Percentiles rank a stretch among this genome's conserved stretches.
phyloP scores from a whole-genome alignment of 2,888 invertebrate species.

The Fragum sueziense region DNA sequence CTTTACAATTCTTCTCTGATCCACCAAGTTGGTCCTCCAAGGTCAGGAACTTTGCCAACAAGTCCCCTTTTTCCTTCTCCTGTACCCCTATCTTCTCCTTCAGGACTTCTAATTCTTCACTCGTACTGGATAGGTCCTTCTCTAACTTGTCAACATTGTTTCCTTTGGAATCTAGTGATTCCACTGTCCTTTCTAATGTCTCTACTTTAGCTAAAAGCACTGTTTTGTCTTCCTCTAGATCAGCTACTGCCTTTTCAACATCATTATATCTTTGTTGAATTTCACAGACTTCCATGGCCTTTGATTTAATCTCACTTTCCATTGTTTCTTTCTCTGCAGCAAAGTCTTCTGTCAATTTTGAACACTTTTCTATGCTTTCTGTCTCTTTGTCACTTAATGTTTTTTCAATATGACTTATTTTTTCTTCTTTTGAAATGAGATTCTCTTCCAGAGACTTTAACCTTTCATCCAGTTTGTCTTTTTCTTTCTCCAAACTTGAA shows the following conservation, averaged over 20 bases:
- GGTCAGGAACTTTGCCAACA: conserved; percentile 62
- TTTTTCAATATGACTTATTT: neutral
- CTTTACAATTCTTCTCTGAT: conserved; percentile 42
- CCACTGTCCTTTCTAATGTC: conserved; percentile 27
- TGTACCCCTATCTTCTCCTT: conserved; percentile 59
- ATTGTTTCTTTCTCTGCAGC: conserved; percentile 19
- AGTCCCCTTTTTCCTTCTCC: conserved; percentile 67
- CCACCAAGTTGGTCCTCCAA: conserved; percentile 64
- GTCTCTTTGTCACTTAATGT: neutral
- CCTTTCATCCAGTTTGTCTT: conserved; percentile 41
- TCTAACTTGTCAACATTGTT: conserved; percentile 37
- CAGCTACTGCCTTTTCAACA: conserved; percentile 31
- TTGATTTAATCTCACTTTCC: conserved; percentile 27
- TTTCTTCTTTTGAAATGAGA: neutral
- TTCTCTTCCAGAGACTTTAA: neutral
- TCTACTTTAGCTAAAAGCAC: conserved; percentile 45
- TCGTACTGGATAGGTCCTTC: conserved; percentile 42
- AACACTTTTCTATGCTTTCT: neutral
- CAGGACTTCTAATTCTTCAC: conserved; percentile 50
- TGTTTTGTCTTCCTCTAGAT: conserved; percentile 44
- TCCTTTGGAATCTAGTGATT: conserved; percentile 31
- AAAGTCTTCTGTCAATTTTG: neutral
- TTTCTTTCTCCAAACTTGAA: conserved; percentile 60
- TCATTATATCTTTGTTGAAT: conserved; percentile 46
- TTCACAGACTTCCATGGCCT: conserved; percentile 51